Conservation (phyloP, 2,797 vertebrate genomes). For the Fundulus diaphanus region DNA sequence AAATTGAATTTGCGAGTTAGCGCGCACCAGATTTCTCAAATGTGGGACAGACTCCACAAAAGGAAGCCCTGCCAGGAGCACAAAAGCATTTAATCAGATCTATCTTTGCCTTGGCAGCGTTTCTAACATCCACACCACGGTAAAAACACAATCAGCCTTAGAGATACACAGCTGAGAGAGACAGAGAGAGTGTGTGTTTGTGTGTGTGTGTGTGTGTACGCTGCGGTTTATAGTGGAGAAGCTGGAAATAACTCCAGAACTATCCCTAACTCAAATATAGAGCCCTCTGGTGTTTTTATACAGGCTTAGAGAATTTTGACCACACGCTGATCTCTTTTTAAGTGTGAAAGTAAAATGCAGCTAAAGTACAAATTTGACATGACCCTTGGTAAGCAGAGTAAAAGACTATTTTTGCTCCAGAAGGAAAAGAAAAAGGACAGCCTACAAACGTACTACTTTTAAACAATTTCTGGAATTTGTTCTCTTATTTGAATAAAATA, state of each 20-base stretch:
- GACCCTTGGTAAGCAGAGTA: neutral
- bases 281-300: slow-evolving; percentile 13
- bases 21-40: neutral
- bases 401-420: neutral
- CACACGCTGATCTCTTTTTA: neutral
- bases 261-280: slow-evolving; percentile 17
- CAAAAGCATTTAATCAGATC: slow-evolving; percentile 3
- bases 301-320: neutral
- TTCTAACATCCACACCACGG: slow-evolving; percentile 32
- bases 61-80: neutral
- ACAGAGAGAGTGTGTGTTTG: too few relatives aligned
- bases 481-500: too few relatives aligned
- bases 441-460: neutral
- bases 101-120: slow-evolving; percentile 16
- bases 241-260: slow-evolving; percentile 16
- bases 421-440: neutral
- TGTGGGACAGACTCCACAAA: slow-evolving; percentile 4
- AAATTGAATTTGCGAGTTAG: neutral
- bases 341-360: neutral
- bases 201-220: too few relatives aligned
- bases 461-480: too few relatives aligned
- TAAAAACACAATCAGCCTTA: slow-evolving; percentile 8
- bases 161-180: slow-evolving; percentile 11
- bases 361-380: neutral
- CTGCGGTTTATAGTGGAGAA: slow-evolving; percentile 2